phyloP scores from a whole-genome alignment of 2,888 invertebrate genomes.

The Priocnemis perturbator region DNA sequence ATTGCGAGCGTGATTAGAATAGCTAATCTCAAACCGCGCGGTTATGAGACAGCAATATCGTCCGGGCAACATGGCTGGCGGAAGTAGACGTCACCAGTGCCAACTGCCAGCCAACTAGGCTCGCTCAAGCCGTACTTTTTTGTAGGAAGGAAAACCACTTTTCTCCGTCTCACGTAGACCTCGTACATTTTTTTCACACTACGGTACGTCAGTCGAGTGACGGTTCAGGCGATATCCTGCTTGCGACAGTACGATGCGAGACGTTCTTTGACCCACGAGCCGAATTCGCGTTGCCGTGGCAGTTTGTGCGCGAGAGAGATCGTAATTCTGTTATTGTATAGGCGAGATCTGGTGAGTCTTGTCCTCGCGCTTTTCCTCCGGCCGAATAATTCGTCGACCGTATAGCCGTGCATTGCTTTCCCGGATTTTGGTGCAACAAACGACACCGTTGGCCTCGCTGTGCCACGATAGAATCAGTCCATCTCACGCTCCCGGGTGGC shows the following conservation, averaged over 20 bases:
- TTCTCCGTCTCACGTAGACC: conserved; percentile 56
- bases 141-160: conserved; percentile 61
- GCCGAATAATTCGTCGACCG: conserved; percentile 31
- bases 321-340: conserved; percentile 37
- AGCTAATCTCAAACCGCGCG: conserved; percentile 45
- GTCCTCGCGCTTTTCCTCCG: conserved; percentile 18
- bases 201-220: conserved; percentile 55
- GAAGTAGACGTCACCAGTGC: conserved; percentile 74
- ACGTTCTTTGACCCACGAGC: conserved; percentile 27
- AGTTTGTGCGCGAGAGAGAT: conserved; percentile 34
- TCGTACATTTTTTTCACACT: conserved; percentile 54
- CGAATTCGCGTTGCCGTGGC: conserved; percentile 25
- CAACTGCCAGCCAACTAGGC: conserved; percentile 69
- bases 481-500: no score
- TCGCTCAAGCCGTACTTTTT: conserved; percentile 62
- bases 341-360: conserved; percentile 39
- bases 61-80: conserved; percentile 63
- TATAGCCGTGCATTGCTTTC: conserved; percentile 25
- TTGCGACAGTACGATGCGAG: conserved; percentile 28
- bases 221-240: conserved; percentile 17
- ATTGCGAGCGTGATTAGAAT: conserved; percentile 34
- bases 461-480: no score
- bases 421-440: no score
- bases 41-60: conserved; percentile 46
- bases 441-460: no score